These are phyloP conservation scores for Invenusta paracnida DNA, from an alignment of 2,888 invertebrate genomes.

Conservation along the genomic window DNA sequence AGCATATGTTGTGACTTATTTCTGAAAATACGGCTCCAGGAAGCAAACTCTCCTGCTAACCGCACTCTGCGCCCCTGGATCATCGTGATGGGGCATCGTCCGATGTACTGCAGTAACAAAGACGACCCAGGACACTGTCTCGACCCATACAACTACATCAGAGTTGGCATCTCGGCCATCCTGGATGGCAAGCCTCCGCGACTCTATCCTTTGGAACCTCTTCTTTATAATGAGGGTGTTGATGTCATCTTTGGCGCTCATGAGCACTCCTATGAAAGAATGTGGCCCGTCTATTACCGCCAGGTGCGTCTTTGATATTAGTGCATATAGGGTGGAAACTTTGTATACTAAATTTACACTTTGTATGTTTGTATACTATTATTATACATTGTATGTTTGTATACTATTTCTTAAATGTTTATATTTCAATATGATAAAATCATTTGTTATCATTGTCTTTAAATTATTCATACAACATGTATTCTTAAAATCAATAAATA, in stretches of 20 bases:
- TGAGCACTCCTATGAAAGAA: constrained; percentile 91
- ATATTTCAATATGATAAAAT: too few relatives aligned
- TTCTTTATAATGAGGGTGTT: constrained; percentile 81
- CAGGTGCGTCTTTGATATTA: too few relatives aligned
- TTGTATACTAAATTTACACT: too few relatives aligned
- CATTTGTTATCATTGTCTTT: too few relatives aligned
- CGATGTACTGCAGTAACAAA: constrained; percentile 65
- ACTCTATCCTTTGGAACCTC: constrained; percentile 68
- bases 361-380: too few relatives aligned
- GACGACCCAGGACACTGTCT: constrained; percentile 64
- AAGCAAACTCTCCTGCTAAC: constrained; percentile 57
- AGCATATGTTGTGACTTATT: too few relatives aligned
- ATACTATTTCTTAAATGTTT: too few relatives aligned
- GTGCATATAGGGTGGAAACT: too few relatives aligned
- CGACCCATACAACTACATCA: constrained; percentile 45
- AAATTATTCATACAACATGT: too few relatives aligned
- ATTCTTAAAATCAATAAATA: too few relatives aligned
- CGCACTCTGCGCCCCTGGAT: constrained; percentile 59
- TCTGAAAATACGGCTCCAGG: too few relatives aligned
- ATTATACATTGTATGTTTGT: too few relatives aligned
- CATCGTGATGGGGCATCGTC: constrained; percentile 59
- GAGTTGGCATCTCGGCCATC: constrained; percentile 42
- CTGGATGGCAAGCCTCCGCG: constrained; percentile 40
- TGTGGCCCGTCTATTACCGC: constrained; percentile 87
- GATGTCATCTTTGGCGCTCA: constrained; percentile 93